A percentile compares a stretch with the other conserved stretches of the same genome.
Conservation (phyloP, 2,888 invertebrate genomes). For the Lycia hirtaria region DNA sequence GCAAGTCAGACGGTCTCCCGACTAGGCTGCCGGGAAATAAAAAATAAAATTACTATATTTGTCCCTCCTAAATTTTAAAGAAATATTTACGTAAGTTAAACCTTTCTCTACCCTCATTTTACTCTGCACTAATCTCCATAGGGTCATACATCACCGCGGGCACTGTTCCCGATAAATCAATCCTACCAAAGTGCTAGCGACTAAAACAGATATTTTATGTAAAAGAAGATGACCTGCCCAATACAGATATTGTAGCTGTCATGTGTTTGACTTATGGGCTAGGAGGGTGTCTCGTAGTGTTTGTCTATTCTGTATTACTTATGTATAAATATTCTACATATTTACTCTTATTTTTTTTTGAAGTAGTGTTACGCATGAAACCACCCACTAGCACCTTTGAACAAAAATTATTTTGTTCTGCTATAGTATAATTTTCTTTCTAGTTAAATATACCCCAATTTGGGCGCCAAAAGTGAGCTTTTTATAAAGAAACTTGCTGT, state of each 20-base stretch:
- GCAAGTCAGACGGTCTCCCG: too few relatives aligned
- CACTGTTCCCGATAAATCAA: conserved; percentile 73
- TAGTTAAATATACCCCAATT: too few relatives aligned
- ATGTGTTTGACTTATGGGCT: conserved; percentile 37
- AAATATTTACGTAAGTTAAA: background rate
- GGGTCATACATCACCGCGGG: conserved; percentile 71
- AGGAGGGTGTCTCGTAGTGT: conserved; percentile 1
- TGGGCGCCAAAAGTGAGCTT: too few relatives aligned
- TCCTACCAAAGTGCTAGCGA: conserved; percentile 66
- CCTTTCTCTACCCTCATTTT: conserved; percentile 44
- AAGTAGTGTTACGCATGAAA: too few relatives aligned
- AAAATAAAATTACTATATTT: background rate
- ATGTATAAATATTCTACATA: too few relatives aligned
- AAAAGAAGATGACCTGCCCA: conserved; percentile 60
- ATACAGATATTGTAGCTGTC: conserved; percentile 45
- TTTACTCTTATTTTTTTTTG: too few relatives aligned
- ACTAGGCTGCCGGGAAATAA: too few relatives aligned
- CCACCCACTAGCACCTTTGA: too few relatives aligned
- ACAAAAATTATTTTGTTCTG: too few relatives aligned
- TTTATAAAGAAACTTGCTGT: too few relatives aligned
- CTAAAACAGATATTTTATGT: conserved; percentile 72
- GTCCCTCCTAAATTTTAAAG: background rate
- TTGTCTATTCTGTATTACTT: too few relatives aligned
- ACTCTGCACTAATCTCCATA: conserved; percentile 70
- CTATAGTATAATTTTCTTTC: too few relatives aligned